Evolutionary conservation across 2,888 invertebrate genomes (phyloP), one percentile per base, ranked within the genome.

Genomic region (Lasioglossum pauxillum): DNA sequence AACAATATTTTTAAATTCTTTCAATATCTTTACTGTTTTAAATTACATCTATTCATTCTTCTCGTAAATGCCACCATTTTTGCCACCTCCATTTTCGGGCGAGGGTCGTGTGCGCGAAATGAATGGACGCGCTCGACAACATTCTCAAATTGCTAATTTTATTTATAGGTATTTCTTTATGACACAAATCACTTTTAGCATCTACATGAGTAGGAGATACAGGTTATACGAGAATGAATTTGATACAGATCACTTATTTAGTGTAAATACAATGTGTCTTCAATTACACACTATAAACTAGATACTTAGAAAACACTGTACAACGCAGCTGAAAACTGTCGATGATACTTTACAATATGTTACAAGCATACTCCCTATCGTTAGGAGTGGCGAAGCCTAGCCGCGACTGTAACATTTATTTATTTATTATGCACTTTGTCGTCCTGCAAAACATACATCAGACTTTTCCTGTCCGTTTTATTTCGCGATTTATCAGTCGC

Each of bases 271-370:
- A 95, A 94, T 95, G 94, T 92, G 92, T 93, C 92, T 92, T 94
- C 94, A 94, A 94, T 95, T 95, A 95, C 95, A 94, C 93, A 90
- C 94, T 95, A 95, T 95, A 93, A 95, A 94, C 95, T 95, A 95
- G 93, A 95, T 95, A 95, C 95, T 95, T 95, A 95, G 93, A 95
- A 95, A 95, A 95, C 95, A 95, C 95, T 95, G 95, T 95, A 95
- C 95, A 95, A 94, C 93, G 94, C 95, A 94, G 94, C 93, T 93
- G 94, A 93, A 89, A 95, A 95, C 94, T 94, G 93, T 94, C 94
- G 92, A 92, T 93, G 93, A 94, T 95, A 95, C 95, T 95, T 95
- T 95, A 95, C 95, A 95, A 94, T 95, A 95, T 95, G 92, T 93
- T 95, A 95, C 95, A 95, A 94, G 92, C 93, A n/a, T 57, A 93